Evolutionary conservation across 2,113 vertebrate genomes (phyloP), one percentile per base, ranked within the genome.

Genomic region (Silurus asotus): DNA sequence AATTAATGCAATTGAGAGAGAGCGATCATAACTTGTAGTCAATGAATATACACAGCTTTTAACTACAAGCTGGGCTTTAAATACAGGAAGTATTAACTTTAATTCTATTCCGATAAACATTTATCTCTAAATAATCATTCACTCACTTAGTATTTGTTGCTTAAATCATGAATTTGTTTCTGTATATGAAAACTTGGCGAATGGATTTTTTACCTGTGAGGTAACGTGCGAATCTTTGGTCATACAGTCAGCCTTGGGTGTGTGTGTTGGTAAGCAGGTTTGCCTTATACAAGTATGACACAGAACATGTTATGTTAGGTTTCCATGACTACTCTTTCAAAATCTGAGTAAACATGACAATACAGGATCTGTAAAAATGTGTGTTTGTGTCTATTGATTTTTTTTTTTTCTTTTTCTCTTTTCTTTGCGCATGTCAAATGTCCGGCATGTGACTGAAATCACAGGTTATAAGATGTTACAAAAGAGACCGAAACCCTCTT

Each of bases 301-400:
- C 25, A 11, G 45, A 62, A 51, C 56, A 45, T 84, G 28, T 49
- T 20, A 0, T 62, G 20, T 62, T 28, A 51, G 56, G 19, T 61
- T 84, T 8, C 70, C 70, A 49, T 53, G 83, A 51, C 72, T 13
- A 17, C 83, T 11, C 58, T 64, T 6, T 84, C 70, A 75, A 23
- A 19, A 53, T 37, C 72, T 64, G 23, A 51, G 6, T 77, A 84
- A 72, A 72, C 65, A 72, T 37, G 48, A 64, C 59, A 23, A 5
- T 48, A 72, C 45, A 5, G 1, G 69, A 72, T 48, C 69, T 72
- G 69, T 17, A 17, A 72, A 49, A 72, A 48, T 37, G 13, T 88
- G 55, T 89, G 79, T 90, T 37, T 37, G 37, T 37, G 37, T 37
- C 37, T 37, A 37, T 37, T 37, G 37, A 37, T 2, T 37, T 37